Evolutionary conservation across 2,113 vertebrate species (phyloP).

Genomic region (Spheniscus mendiculus): DNA sequence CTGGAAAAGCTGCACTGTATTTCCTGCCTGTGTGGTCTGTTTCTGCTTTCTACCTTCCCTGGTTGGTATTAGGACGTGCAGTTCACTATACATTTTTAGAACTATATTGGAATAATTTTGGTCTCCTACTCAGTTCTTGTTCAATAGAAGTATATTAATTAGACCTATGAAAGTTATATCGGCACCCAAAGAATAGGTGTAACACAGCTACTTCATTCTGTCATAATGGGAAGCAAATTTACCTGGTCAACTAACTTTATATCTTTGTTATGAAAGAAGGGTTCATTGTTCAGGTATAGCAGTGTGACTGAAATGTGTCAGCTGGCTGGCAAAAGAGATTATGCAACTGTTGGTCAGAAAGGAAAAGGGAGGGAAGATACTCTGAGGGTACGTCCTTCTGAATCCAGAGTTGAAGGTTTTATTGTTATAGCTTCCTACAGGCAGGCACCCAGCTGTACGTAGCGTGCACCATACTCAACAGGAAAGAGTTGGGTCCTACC

Average conservation of each 20-base stretch:
- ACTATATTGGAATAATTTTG: background rate
- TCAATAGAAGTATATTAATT: background rate
- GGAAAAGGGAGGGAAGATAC: too few species aligned
- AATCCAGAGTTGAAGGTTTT: background rate
- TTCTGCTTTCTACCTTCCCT: background rate
- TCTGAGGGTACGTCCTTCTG: background rate
- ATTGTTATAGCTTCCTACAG: too few species aligned
- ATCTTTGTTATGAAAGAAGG: background rate
- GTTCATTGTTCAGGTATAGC: background rate
- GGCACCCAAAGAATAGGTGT: background rate
- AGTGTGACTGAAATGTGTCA: background rate
- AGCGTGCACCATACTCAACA: fast-evolving
- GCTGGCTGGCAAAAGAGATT: background rate
- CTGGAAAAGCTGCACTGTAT: background rate
- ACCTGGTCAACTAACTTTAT: too few species aligned
- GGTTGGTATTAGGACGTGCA: background rate
- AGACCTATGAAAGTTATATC: background rate
- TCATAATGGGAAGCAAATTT: background rate
- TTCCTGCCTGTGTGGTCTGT: background rate
- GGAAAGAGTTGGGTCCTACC: background rate
- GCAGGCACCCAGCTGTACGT: background rate
- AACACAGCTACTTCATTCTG: background rate
- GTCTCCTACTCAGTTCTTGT: background rate
- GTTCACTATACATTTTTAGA: background rate
- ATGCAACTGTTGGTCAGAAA: background rate